Evolutionary conservation across 1,140 invertebrate species (phyloP).

Genomic region (Orchestia grillus): DNA sequence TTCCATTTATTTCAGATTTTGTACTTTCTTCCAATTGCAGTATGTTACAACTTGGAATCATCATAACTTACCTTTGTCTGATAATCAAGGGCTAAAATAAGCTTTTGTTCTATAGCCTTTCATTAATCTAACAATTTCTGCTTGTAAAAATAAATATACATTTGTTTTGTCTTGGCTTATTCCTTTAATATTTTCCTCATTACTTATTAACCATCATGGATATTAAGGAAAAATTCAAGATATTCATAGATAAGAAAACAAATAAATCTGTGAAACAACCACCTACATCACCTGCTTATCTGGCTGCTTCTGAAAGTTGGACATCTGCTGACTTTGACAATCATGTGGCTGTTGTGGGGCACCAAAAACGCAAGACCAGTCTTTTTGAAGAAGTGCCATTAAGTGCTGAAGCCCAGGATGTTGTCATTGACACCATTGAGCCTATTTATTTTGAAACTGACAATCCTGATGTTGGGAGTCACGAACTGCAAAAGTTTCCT

Average conservation of each 20-base stretch:
- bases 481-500: conserved; percentile 72
- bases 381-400: conserved; percentile 61
- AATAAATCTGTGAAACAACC: conserved; percentile 59
- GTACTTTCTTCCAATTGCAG: too few species aligned
- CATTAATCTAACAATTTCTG: not conserved
- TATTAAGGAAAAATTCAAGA: conserved; percentile 68
- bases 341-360: conserved; percentile 61
- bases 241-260: conserved; percentile 67
- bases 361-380: conserved; percentile 58
- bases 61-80: too few species aligned
- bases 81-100: too few species aligned
- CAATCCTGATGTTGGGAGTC: conserved; percentile 63
- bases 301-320: conserved; percentile 57
- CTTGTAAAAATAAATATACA: not conserved
- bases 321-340: conserved; percentile 64
- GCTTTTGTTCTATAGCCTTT: not conserved
- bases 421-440: conserved; percentile 66
- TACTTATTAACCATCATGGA: conserved; percentile 63
- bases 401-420: conserved; percentile 65
- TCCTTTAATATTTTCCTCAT: not conserved
- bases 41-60: too few species aligned
- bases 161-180: not conserved
- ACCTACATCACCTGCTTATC: conserved; percentile 50
- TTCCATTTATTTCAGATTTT: too few species aligned
- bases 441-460: conserved; percentile 63